phyloP scores from a whole-genome alignment of 2,888 invertebrate species.

The Cheilosia scutellata region DNA sequence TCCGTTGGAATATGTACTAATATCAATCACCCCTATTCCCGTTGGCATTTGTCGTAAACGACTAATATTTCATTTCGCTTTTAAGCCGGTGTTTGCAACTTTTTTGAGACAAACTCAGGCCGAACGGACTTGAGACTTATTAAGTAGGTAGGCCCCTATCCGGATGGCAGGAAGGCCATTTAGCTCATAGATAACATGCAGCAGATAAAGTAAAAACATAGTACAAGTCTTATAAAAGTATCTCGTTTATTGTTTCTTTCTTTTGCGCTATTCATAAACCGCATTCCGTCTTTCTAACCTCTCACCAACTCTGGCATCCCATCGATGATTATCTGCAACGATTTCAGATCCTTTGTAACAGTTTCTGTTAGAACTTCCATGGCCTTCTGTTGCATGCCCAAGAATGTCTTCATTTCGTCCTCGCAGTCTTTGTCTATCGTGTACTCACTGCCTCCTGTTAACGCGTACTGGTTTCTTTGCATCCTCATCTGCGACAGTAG shows the following conservation, averaged over 20 bases:
- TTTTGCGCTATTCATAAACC: background rate
- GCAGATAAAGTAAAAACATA: no score
- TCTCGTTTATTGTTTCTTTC: background rate
- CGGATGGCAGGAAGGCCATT: no score
- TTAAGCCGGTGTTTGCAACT: no score
- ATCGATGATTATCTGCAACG: constrained; percentile 91
- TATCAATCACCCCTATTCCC: no score
- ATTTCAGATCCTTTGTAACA: constrained; percentile 91
- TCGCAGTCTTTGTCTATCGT: constrained; percentile 90
- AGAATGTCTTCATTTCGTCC: constrained; percentile 90
- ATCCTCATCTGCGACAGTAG: constrained; percentile 93
- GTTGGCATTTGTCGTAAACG: no score
- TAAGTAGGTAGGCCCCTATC: no score
- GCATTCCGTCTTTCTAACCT: constrained; percentile 57
- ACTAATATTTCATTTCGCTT: no score
- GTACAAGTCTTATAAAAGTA: background rate
- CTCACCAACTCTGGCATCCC: constrained; percentile 88
- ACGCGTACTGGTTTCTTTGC: constrained; percentile 87
- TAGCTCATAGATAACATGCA: no score
- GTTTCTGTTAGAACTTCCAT: constrained; percentile 94
- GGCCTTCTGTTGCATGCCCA: constrained; percentile 94
- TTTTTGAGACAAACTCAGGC: background rate
- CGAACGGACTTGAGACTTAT: background rate
- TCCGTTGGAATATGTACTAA: no score
- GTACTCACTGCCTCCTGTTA: constrained; percentile 89